Conservation (phyloP, 2,888 invertebrate genomes). For the Carcina quercana region DNA sequence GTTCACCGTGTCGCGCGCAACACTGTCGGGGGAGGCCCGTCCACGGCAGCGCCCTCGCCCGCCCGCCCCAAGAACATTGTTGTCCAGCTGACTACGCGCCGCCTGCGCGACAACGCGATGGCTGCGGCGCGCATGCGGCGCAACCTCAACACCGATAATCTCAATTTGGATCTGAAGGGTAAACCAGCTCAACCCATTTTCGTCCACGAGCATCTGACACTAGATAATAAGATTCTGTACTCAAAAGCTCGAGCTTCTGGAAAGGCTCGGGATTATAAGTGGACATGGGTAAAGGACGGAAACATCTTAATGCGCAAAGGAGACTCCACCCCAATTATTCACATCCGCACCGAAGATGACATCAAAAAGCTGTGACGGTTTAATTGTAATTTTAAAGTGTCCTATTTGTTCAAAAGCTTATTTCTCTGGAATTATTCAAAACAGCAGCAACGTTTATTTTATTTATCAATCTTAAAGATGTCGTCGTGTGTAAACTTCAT, state of each 20-base stretch:
- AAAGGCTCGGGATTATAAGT: conserved; percentile 2
- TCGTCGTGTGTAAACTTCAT: no score
- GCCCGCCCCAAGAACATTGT: conserved; percentile 12
- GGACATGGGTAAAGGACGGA: conserved; percentile 5
- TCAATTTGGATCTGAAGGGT: not conserved
- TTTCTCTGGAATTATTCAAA: no score
- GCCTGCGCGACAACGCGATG: conserved; percentile 8
- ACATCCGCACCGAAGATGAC: no score
- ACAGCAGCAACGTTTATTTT: no score
- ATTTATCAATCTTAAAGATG: no score
- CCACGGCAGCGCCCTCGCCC: not conserved
- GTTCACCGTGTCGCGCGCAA: conserved; percentile 8
- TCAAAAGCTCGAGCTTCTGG: not conserved
- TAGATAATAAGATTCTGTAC: conserved; percentile 5
- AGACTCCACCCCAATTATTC: no score
- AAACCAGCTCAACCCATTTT: not conserved
- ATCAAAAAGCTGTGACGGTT: no score
- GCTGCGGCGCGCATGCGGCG: conserved; percentile 8
- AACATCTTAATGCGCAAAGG: conserved; percentile 5
- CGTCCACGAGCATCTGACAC: conserved; percentile 8
- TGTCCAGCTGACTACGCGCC: conserved; percentile 7
- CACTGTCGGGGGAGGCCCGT: no score
- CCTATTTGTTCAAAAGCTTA: no score
- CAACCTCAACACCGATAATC: not conserved
- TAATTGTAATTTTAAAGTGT: no score